Percentiles rank a stretch among this genome's conserved stretches.
Conservation (phyloP, 2,797 vertebrate genomes). For the Cryptoprocta ferox region DNA sequence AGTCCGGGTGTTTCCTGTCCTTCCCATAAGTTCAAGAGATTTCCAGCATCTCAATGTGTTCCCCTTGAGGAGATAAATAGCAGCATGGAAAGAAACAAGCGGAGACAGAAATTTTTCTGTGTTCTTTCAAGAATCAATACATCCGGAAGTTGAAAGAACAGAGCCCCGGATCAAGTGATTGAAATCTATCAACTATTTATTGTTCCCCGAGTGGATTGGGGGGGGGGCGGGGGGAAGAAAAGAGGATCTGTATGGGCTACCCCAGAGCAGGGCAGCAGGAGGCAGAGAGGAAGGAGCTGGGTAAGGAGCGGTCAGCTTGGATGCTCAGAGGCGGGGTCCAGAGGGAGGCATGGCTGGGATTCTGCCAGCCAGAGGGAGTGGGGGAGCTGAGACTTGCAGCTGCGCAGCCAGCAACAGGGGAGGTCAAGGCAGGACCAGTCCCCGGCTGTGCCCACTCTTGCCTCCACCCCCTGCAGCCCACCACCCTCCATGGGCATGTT, state of each 20-base stretch:
- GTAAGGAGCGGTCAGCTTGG: background rate
- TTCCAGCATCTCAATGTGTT: background rate
- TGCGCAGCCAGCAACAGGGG: too few species aligned
- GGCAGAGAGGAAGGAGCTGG: background rate
- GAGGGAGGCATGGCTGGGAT: background rate
- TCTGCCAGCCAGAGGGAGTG: background rate
- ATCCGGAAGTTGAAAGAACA: background rate
- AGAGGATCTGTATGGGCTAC: background rate
- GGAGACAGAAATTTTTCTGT: background rate
- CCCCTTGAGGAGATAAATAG: background rate
- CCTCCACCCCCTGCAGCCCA: background rate
- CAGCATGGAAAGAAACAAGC: background rate
- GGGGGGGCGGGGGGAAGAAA: fast-evolving
- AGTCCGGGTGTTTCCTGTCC: background rate
- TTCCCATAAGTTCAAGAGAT: background rate
- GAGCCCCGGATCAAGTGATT: background rate
- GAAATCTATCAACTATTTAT: background rate
- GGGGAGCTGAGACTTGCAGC: background rate
- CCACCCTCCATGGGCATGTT: background rate
- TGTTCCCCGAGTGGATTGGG: fast-evolving
- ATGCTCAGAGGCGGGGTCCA: fast-evolving
- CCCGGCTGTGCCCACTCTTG: background rate
- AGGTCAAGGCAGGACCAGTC: background rate
- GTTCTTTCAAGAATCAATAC: background rate
- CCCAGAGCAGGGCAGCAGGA: background rate